These are phyloP conservation scores for Drosophila kanekoi DNA, from an alignment of 2,888 invertebrate species.

Conservation along the genomic window DNA sequence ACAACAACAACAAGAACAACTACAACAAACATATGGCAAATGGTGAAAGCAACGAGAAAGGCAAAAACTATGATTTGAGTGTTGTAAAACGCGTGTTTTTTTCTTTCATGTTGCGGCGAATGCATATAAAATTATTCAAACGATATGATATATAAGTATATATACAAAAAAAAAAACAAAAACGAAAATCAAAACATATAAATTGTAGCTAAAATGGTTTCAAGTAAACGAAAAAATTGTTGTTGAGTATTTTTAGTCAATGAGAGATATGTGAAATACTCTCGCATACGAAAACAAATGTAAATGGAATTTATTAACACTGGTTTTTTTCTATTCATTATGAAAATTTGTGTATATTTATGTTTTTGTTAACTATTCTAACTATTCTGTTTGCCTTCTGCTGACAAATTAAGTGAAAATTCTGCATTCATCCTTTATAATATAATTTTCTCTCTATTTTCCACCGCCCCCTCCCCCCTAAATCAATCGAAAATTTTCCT, in stretches of 20 bases:
- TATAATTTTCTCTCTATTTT: neutral
- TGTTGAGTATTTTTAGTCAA: slow-evolving; percentile 85
- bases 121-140: slow-evolving; percentile 25
- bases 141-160: slow-evolving; percentile 33
- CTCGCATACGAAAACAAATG: slow-evolving; percentile 29
- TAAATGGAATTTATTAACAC: slow-evolving; percentile 39
- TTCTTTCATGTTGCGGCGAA: slow-evolving; percentile 49
- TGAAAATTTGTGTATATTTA: no score
- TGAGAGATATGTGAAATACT: no score
- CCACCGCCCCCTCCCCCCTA: no score
- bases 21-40: slow-evolving; percentile 69
- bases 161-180: slow-evolving; percentile 8
- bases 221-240: slow-evolving; percentile 82
- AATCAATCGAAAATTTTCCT: slow-evolving; percentile 5
- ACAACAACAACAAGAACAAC: slow-evolving; percentile 33
- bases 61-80: slow-evolving; percentile 2
- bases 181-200: slow-evolving; percentile 50
- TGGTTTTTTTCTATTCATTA: neutral
- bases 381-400: slow-evolving; percentile 56
- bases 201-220: slow-evolving; percentile 84
- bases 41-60: slow-evolving; percentile 68
- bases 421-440: neutral
- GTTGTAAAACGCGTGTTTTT: slow-evolving; percentile 55
- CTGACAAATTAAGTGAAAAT: slow-evolving; percentile 56
- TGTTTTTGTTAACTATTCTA: no score